phyloP scores from a whole-genome alignment of 2,797 vertebrate genomes.

The Synanceia verrucosa region DNA sequence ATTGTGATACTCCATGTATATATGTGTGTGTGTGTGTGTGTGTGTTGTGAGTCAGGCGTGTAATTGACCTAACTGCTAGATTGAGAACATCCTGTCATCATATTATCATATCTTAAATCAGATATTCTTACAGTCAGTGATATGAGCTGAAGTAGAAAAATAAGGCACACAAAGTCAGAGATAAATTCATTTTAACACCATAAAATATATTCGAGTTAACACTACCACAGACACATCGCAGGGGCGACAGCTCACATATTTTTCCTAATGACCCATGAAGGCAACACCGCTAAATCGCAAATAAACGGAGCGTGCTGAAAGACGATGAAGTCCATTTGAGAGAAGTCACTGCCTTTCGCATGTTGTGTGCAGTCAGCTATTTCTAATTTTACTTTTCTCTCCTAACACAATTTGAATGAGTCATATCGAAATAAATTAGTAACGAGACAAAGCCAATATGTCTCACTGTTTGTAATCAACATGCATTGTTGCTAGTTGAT shows the following conservation, averaged over 20 bases:
- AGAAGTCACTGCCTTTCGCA: not conserved
- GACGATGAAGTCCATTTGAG: slow-evolving; percentile 1
- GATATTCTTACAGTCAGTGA: no score
- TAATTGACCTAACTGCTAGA: no score
- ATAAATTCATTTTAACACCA: no score
- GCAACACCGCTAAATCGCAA: slow-evolving; percentile 7
- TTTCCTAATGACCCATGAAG: not conserved
- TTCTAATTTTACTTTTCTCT: not conserved
- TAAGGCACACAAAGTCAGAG: no score
- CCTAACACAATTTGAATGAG: not conserved
- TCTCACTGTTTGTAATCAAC: not conserved
- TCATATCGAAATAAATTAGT: not conserved
- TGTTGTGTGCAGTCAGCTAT: not conserved
- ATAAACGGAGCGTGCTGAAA: not conserved
- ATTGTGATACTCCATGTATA: no score
- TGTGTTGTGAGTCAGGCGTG: no score
- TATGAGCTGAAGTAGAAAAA: no score
- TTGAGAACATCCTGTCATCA: no score
- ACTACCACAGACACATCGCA: not conserved
- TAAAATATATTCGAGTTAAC: no score
- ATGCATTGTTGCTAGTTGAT: not conserved
- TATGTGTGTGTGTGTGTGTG: no score
- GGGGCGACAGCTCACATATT: not conserved
- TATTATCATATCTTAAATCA: no score
- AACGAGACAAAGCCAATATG: not conserved